These are phyloP conservation scores for Pagetopsis macropterus DNA, from an alignment of 2,797 vertebrate species.

Conservation along the genomic window DNA sequence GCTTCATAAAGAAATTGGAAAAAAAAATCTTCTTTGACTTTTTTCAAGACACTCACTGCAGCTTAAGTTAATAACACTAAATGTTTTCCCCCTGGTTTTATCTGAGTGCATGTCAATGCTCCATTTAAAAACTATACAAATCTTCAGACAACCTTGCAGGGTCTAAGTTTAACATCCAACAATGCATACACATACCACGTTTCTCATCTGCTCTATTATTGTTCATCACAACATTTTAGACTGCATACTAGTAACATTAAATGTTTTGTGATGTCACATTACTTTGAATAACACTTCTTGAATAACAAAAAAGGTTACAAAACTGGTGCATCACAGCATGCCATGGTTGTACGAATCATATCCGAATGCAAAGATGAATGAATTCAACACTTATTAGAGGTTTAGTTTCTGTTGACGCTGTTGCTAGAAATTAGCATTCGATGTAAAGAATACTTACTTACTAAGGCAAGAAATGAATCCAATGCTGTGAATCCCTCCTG, in stretches of 20 bases:
- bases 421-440: constrained; percentile 6
- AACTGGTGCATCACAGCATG: not conserved
- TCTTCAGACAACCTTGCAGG: not conserved
- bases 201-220: not conserved
- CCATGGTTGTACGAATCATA: not conserved
- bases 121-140: not conserved
- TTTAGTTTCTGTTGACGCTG: not conserved
- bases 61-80: not conserved
- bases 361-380: not conserved
- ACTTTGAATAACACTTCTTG: not conserved
- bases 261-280: constrained; percentile 3
- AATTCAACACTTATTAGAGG: not conserved
- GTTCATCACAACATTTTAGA: not conserved
- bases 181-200: not conserved
- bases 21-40: not conserved
- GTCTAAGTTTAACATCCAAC: not conserved
- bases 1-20: too few relatives aligned
- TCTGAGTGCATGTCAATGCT: not conserved
- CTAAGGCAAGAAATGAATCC: constrained; percentile 36
- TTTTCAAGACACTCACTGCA: not conserved
- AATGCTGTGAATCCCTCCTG: constrained; percentile 19
- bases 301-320: too few relatives aligned
- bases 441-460: constrained; percentile 45
- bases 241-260: not conserved
- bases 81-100: not conserved